Evolutionary conservation across 2,888 invertebrate genomes (phyloP).

Genomic region (Escarpia spicata): DNA sequence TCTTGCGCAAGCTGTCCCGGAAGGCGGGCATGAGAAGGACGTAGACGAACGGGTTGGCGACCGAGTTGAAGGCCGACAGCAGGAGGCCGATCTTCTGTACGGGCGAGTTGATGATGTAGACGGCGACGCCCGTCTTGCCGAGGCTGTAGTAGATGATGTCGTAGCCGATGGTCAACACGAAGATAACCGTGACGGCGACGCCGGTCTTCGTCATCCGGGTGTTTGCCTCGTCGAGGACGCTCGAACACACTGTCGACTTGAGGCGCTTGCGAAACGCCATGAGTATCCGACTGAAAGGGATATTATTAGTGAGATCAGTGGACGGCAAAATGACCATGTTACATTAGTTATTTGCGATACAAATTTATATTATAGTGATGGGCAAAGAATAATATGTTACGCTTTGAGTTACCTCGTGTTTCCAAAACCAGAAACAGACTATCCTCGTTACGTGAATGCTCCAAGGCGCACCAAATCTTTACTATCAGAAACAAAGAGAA

Average conservation of each 20-base stretch:
- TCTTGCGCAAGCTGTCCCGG: constrained; percentile 18
- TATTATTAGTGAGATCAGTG: neutral
- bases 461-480: too few species aligned
- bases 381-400: too few species aligned
- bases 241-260: neutral
- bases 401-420: too few species aligned
- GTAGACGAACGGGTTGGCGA: constrained; percentile 31
- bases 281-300: neutral
- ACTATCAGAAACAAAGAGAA: too few species aligned
- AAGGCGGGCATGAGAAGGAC: constrained; percentile 25
- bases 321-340: too few species aligned
- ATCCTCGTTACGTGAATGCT: too few species aligned
- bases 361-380: too few species aligned
- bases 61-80: constrained; percentile 23
- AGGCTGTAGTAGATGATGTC: constrained; percentile 31
- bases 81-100: constrained; percentile 24
- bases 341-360: too few species aligned
- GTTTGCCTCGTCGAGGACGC: constrained; percentile 23
- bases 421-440: too few species aligned
- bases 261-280: neutral
- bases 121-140: constrained; percentile 20
- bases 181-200: constrained; percentile 26
- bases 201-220: constrained; percentile 29
- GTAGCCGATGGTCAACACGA: constrained; percentile 24
- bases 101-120: constrained; percentile 25